phyloP scores from a whole-genome alignment of 2,113 vertebrate genomes.

The Phalacrocorax aristotelis region DNA sequence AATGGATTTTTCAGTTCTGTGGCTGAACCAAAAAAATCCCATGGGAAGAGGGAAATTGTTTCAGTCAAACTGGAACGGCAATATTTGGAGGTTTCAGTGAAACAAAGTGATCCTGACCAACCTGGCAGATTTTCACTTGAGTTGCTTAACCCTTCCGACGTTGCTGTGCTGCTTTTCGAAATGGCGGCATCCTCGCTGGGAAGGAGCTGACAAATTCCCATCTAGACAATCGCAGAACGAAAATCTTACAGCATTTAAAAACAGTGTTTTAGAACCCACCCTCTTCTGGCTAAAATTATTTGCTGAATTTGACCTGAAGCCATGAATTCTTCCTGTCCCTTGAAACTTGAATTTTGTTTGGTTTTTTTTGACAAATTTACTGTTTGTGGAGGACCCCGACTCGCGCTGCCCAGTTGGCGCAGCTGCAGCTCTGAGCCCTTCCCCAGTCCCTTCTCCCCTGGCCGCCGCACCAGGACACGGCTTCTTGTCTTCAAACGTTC shows the following conservation, averaged over 20 bases:
- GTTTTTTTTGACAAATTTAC: not conserved
- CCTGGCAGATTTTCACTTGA: not conserved
- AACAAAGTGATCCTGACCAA: not conserved
- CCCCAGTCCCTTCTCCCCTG: not conserved
- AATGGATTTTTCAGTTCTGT: slow-evolving; percentile 53
- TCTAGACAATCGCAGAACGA: not conserved
- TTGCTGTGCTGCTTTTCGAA: not conserved
- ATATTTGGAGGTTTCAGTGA: not conserved
- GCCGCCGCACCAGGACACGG: not conserved
- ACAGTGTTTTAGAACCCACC: not conserved
- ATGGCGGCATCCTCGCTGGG: not conserved
- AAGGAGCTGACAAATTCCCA: not conserved
- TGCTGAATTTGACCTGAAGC: slow-evolving; percentile 28
- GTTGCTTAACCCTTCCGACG: not conserved
- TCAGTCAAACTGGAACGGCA: not conserved
- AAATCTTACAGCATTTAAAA: not conserved
- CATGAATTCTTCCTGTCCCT: slow-evolving; percentile 42
- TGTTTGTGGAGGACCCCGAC: not conserved
- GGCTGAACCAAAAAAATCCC: slow-evolving; percentile 33
- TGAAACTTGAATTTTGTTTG: not conserved
- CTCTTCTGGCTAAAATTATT: slow-evolving; percentile 50
- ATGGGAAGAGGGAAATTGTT: slow-evolving; percentile 4
- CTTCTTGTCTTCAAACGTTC: not conserved
- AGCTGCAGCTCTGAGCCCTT: not conserved
- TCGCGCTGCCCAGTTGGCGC: not conserved